These are phyloP conservation scores for Harpalus rufipes DNA, from an alignment of 2,888 invertebrate species.

Conservation along the genomic window DNA sequence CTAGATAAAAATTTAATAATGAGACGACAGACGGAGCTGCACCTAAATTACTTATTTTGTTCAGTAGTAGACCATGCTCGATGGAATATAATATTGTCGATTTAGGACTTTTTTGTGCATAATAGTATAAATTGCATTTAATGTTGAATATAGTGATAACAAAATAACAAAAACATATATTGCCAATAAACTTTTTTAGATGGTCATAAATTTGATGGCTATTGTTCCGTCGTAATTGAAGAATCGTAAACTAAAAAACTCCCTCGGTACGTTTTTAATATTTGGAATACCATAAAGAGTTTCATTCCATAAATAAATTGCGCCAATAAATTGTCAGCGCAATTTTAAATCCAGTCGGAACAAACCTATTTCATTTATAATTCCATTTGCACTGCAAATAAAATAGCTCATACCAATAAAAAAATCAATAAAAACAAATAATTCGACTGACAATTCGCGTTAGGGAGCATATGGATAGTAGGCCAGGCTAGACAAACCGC, in stretches of 20 bases:
- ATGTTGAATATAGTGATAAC: not conserved
- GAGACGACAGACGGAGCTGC: too few relatives aligned
- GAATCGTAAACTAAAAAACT: not conserved
- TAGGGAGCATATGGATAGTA: not conserved
- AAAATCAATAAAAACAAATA: constrained; percentile 41
- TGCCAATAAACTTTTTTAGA: not conserved
- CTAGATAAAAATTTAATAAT: too few relatives aligned
- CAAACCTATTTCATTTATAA: constrained; percentile 31
- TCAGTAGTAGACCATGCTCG: too few relatives aligned
- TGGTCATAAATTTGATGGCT: not conserved
- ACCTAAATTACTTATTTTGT: too few relatives aligned
- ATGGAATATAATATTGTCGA: too few relatives aligned
- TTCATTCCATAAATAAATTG: not conserved
- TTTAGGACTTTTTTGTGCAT: too few relatives aligned
- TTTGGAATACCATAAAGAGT: not conserved
- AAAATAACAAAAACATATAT: not conserved
- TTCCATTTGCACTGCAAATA: constrained; percentile 31
- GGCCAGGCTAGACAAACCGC: too few relatives aligned
- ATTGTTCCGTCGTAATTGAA: not conserved
- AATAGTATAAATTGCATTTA: not conserved
- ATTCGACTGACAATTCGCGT: constrained; percentile 2
- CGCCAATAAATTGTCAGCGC: constrained; percentile 7
- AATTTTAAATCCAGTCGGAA: constrained; percentile 22
- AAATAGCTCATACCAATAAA: constrained; percentile 21
- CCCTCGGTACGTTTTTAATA: not conserved